Base-by-base conservation (phyloP, 2,113 vertebrate species). In the Rallus limicola region DNA sequence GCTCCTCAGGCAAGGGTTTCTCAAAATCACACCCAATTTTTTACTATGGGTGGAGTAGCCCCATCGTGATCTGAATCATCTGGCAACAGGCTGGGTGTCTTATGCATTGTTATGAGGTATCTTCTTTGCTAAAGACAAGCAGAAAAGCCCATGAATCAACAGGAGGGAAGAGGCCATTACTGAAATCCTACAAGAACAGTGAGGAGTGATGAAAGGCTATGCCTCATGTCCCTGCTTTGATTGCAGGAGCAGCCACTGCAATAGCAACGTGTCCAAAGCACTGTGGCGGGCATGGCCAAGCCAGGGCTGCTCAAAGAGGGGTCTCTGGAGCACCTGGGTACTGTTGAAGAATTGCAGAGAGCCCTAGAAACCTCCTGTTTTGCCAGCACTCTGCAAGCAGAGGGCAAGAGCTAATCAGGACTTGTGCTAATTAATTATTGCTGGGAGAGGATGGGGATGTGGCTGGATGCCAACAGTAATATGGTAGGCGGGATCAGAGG, bases 381-480 rank as follows among this genome's bases (percentile, higher is more conserved):
- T 86, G 62, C 64, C 78, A 75, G 38, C 5, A 18, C 25, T 2
- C 80, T 33, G 69, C 52, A 90, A 81, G 68, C 76, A 77, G 53
- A 93, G 88, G 83, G 77, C 88, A 93, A 93, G 74, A 91, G 70
- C 93, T 97, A 92, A 92, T 96, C 81, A 92, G 70, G 58, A 50
- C 31, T 28, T 7, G 82, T 33, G 69, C 88, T 96, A 95, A 94
- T 96, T 89, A 93, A 63, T 77, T 69, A 19, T 67, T 58, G 91
- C 90, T 72, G 53, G 77, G 86, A 96, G 95, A 95, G 88, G 95
- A 96, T 62, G 74, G 93, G 88, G 93, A 96, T 50, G 86, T 97
- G 95, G 96, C 93, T 71, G 83, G 65, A 44, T 0, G 93, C 96
- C 96, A 96, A 89, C 31, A 85, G 67, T 23, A 92, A 93, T 86